Base-by-base conservation (phyloP, 2,797 vertebrate genomes). In the Gymnoscopelus braueri region DNA sequence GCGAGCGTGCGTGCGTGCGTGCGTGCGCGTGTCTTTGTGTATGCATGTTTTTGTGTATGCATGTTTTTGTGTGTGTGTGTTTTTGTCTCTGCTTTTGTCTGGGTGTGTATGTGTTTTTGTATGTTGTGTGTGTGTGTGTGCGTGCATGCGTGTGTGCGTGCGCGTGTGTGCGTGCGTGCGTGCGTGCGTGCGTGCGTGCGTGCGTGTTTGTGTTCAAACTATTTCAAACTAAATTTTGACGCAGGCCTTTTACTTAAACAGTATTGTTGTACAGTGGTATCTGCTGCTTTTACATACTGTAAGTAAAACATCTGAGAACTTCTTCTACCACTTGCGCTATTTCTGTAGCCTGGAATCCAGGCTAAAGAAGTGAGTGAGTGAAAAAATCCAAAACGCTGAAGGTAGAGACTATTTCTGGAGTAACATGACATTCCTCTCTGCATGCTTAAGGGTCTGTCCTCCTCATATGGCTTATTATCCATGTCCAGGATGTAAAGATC, bases 391-490 rank as follows among this genome's bases (percentile, higher is more conserved):
- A 35, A 35, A 35, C 5, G 1, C 32, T 35, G 5, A 35, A 35
- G 4, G 5, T 35, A 35, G 32, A 35, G 32, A 35, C 49, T 14
- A 70, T 66, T 32, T 63, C 24, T 66, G 12, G 29, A 67, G 67
- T 53, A 59, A 69, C 62, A 57, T 14, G 5, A 35, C 32, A 35
- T 35, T 35, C 32, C 51, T 65, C 26, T 60, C 35, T 14, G 10
- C 60, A 57, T 3, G 51, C 50, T 62, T 77, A 55, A 63, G 26
- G 53, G 35, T 47, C 15, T 60, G 32, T 35, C 5, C 59, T 61
- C 53, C 39, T 65, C 69, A 72, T 1, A 1, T 50, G 26, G 26
- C 10, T 49, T 67, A 15, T 71, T 59, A 63, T 55, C 44, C 32
- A 52, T 64, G 49, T 55, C 39, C 39, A 23, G 26, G 50, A 44